Evolutionary conservation across 2,113 vertebrate species (phyloP).

Genomic region (Baryphthengus martii): DNA sequence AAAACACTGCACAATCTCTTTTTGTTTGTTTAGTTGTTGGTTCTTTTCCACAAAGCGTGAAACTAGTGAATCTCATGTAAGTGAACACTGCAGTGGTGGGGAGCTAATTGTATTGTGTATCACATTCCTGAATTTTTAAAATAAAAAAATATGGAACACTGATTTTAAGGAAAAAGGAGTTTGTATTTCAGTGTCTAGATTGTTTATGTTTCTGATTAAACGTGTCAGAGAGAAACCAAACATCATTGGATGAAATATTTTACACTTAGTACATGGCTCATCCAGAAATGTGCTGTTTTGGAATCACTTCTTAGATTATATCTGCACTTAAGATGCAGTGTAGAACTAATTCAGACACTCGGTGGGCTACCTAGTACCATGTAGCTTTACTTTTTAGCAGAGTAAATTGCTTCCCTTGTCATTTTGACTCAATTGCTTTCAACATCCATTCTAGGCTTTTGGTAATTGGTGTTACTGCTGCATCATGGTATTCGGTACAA

Average conservation of each 20-base stretch:
- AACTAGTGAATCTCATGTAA: slow-evolving; percentile 31
- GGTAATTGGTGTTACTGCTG: background rate
- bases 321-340: background rate
- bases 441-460: background rate
- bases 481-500: background rate
- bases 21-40: background rate
- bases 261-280: background rate
- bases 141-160: slow-evolving; percentile 15
- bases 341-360: background rate
- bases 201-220: background rate
- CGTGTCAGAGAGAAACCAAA: background rate
- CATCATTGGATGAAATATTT: background rate
- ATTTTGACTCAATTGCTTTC: background rate
- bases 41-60: background rate
- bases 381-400: background rate
- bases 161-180: slow-evolving; percentile 40
- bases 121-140: slow-evolving; percentile 62
- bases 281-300: background rate
- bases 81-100: slow-evolving; percentile 39
- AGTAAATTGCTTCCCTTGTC: background rate
- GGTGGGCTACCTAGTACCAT: background rate
- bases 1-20: background rate
- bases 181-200: slow-evolving; percentile 17
- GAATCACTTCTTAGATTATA: background rate
- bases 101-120: slow-evolving; percentile 54